Evolutionary conservation across 2,113 vertebrate species (phyloP).

Genomic region (Lathamus discolor): DNA sequence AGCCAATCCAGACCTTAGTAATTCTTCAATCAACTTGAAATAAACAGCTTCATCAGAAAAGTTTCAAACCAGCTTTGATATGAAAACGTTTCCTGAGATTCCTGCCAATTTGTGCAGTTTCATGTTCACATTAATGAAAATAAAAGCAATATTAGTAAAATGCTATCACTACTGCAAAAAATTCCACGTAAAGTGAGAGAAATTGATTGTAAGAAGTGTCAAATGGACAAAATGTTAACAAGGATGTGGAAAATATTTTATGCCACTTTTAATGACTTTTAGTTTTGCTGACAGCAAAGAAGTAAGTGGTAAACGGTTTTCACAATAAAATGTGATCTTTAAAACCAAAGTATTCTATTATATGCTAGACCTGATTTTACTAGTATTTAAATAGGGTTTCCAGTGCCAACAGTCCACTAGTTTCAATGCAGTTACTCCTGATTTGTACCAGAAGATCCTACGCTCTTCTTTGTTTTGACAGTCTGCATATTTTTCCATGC

Average conservation of each 20-base stretch:
- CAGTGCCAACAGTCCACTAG: background rate
- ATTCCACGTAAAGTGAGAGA: background rate
- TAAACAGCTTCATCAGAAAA: background rate
- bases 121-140: background rate
- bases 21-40: background rate
- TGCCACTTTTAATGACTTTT: background rate
- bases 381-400: background rate
- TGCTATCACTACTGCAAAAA: background rate
- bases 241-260: background rate
- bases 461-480: background rate
- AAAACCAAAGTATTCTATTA: background rate
- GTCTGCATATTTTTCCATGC: constrained; percentile 9
- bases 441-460: background rate
- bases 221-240: background rate
- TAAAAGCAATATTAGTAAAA: background rate
- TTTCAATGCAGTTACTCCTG: background rate
- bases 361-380: background rate
- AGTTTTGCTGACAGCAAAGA: background rate
- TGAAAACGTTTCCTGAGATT: background rate
- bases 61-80: background rate
- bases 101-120: background rate
- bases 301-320: background rate
- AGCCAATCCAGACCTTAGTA: background rate
- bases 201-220: background rate
- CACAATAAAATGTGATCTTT: background rate